A percentile compares a stretch with the other conserved stretches of the same genome.
phyloP scores from a whole-genome alignment of 2,797 vertebrate species.

The Acrossocheilus fasciatus region DNA sequence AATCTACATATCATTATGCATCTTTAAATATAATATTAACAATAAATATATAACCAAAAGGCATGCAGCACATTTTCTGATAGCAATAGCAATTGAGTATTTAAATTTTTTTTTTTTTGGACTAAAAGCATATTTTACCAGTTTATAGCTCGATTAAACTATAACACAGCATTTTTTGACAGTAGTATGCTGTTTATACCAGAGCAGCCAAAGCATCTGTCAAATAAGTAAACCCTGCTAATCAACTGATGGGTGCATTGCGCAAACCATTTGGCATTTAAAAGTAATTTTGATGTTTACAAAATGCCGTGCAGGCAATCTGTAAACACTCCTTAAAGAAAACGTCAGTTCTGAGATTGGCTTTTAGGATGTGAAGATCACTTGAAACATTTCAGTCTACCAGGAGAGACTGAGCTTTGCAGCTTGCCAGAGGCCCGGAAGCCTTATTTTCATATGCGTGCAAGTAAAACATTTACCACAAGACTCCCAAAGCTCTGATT shows the following conservation, averaged over 20 bases:
- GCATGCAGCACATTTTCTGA: background rate
- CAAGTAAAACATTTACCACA: constrained; percentile 3
- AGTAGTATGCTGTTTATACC: background rate
- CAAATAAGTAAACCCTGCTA: background rate
- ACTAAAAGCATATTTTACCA: background rate
- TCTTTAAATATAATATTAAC: background rate
- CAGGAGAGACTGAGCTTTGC: background rate
- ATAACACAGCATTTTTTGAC: background rate
- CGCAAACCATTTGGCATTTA: background rate
- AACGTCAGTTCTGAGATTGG: background rate
- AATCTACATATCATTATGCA: background rate
- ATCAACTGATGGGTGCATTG: background rate
- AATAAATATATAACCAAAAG: constrained; percentile 1
- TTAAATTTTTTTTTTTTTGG: too few species aligned
- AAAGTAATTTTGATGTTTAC: background rate
- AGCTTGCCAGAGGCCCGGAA: background rate
- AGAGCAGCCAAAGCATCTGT: background rate
- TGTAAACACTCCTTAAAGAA: background rate
- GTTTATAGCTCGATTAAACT: background rate
- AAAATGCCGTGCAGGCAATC: background rate
- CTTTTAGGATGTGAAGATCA: background rate
- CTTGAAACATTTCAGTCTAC: background rate
- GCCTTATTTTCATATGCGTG: background rate
- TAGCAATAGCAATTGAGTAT: background rate
- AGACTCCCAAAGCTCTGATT: constrained; percentile 11